Evolutionary conservation across 2,113 vertebrate species (phyloP).

Genomic region (Lophotis ruficrista): DNA sequence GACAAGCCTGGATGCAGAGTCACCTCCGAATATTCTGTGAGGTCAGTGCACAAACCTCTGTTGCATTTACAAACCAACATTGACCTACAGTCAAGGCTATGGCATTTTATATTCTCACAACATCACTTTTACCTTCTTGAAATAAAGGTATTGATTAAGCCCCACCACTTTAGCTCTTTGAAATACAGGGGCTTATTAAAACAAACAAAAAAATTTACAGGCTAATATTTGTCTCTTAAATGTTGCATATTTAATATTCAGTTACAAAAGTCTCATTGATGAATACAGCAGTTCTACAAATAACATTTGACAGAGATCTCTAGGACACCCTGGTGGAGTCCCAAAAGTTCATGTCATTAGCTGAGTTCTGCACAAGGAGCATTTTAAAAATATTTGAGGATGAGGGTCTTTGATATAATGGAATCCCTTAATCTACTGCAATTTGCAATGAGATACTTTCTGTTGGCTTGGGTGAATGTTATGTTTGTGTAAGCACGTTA

Average conservation of each 20-base stretch:
- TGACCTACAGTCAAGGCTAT: not conserved
- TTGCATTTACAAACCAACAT: not conserved
- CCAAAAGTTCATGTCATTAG: not conserved
- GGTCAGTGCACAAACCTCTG: not conserved
- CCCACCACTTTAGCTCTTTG: not conserved
- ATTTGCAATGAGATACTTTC: not conserved
- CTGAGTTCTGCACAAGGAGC: not conserved
- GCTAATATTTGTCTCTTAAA: not conserved
- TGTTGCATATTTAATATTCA: not conserved
- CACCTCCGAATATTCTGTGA: not conserved
- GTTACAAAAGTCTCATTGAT: not conserved
- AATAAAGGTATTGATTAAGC: not conserved
- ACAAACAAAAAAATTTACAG: not conserved
- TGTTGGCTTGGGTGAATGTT: not conserved
- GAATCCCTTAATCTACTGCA: not conserved
- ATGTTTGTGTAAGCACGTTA: not conserved
- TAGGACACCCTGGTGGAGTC: not conserved
- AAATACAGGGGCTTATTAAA: not conserved
- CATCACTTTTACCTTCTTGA: not conserved
- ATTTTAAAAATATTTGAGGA: not conserved
- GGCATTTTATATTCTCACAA: not conserved
- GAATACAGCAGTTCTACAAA: not conserved
- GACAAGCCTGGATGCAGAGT: not conserved
- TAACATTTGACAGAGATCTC: not conserved
- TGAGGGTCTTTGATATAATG: not conserved